Percentiles rank a stretch among this genome's conserved stretches.
Conservation (phyloP, 2,797 vertebrate genomes). For the Jordanella pulchra region DNA sequence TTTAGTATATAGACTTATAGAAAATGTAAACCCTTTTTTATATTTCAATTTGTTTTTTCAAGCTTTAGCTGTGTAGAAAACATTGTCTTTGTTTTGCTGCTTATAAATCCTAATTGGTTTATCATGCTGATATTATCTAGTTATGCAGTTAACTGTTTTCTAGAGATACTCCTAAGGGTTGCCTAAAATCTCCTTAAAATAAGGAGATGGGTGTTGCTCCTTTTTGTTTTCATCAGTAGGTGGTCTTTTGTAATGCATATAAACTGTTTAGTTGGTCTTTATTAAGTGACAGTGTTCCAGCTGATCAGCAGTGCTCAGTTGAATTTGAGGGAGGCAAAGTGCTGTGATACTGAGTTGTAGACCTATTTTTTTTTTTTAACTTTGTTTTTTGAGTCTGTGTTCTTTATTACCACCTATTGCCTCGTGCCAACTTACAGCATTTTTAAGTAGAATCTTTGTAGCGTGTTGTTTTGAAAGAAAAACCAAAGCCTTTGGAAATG, state of each 20-base stretch:
- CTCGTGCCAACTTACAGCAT: not conserved
- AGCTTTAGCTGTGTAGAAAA: not conserved
- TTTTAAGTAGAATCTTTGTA: not conserved
- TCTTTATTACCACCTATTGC: not conserved
- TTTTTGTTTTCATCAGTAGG: too few relatives aligned
- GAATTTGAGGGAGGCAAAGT: not conserved
- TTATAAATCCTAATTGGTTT: not conserved
- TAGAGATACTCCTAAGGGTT: not conserved
- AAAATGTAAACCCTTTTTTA: not conserved
- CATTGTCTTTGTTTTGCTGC: not conserved
- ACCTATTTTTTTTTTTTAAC: not conserved
- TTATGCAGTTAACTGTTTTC: not conserved
- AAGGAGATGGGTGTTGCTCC: not conserved
- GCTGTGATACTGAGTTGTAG: not conserved
- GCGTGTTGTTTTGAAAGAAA: too few relatives aligned
- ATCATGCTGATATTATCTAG: not conserved
- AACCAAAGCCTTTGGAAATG: too few relatives aligned
- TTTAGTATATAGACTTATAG: not conserved
- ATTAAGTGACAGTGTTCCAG: too few relatives aligned
- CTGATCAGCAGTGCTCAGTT: not conserved
- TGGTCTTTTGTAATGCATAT: too few relatives aligned
- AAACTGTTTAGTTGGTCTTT: too few relatives aligned
- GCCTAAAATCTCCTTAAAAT: not conserved
- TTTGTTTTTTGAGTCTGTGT: not conserved
- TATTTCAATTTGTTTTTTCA: not conserved